Evolutionary conservation across 2,888 invertebrate genomes (phyloP), one percentile per base, ranked within the genome.

Genomic region (Cephus runcator): DNA sequence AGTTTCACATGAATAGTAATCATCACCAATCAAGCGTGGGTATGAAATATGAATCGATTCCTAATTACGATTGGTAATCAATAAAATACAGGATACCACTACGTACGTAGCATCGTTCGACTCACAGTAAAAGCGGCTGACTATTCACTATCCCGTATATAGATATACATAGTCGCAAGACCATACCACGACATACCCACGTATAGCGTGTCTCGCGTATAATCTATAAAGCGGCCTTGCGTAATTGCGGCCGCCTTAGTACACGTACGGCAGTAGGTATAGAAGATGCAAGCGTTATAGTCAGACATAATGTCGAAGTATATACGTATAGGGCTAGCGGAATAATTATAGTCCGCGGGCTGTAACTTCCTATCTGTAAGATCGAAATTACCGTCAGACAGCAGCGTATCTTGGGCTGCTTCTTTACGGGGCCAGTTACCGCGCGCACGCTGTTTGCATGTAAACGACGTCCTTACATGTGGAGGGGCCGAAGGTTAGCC

Each of bases 401-500:
- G 84, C 56, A 23, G 56, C 83, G 84, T 85, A 85, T 88, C 85
- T 86, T 81, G 84, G 81, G 84, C 83, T 81, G 85, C 87, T 87
- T 87, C 86, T 87, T 87, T 86, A 84, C 84, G 85, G 82, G 83
- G 81, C 84, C 83, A 80, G 85, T 85, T 86, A 86, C 83, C 81
- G 81, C 79, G 81, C 80, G 81, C 79, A 82, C 83, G 83, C 83
- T 84, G 83, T 85, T 86, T 87, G 87, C 87, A 87, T 87, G 87
- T 86, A 87, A 87, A 87, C 86, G 87, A 87, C 85, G 87, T 83
- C 84, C 83, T 87, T 85, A 85, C 81, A 83, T 81, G 84, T 83
- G 80, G 69, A 36, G 34, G 68, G 35, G 69, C 3, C 71, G 71
- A 86, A 85, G 84, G 83, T 86, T 84, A 86, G 81, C 82, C 79